These are phyloP conservation scores for Epinephelus fuscoguttatus DNA, from an alignment of 2,113 vertebrate species.

Conservation along the genomic window DNA sequence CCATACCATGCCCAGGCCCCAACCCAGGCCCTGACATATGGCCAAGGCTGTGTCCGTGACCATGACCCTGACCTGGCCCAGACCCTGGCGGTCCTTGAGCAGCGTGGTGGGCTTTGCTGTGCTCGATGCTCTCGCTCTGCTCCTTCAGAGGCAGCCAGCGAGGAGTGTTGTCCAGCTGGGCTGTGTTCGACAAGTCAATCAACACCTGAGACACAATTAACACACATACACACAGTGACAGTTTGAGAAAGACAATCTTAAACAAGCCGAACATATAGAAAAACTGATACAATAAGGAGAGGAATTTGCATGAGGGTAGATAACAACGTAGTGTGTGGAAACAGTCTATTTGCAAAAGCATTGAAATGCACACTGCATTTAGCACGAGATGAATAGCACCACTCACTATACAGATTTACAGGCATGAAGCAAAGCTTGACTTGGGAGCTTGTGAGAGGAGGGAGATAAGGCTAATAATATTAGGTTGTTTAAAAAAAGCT, in stretches of 20 bases:
- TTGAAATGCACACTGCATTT: not conserved
- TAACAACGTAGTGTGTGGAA: not conserved
- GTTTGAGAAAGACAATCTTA: not conserved
- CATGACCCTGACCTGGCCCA: constrained; percentile 68
- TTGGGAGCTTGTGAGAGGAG: constrained; percentile 1
- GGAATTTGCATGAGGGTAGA: not conserved
- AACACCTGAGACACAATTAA: constrained; percentile 86
- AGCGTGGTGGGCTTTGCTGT: constrained; percentile 88
- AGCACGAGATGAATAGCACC: not conserved
- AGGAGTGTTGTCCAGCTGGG: constrained; percentile 94
- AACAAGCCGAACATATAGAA: not conserved
- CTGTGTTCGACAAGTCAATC: constrained; percentile 93
- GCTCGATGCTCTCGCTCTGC: constrained; percentile 95
- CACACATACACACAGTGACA: constrained; percentile 1
- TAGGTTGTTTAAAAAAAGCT: not conserved
- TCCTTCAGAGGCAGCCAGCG: constrained; percentile 95
- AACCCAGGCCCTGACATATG: constrained; percentile 66
- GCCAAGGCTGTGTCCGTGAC: constrained; percentile 58
- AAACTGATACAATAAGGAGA: not conserved
- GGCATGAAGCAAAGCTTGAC: constrained; percentile 1
- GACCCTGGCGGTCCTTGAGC: constrained; percentile 84
- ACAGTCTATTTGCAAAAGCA: constrained; percentile 7
- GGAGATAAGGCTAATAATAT: not conserved
- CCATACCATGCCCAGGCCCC: constrained; percentile 59
- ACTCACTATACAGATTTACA: not conserved